Evolutionary conservation across 2,888 invertebrate species (phyloP), one percentile per base, ranked within the genome.

Genomic region (Caenorhabditis virilis): DNA sequence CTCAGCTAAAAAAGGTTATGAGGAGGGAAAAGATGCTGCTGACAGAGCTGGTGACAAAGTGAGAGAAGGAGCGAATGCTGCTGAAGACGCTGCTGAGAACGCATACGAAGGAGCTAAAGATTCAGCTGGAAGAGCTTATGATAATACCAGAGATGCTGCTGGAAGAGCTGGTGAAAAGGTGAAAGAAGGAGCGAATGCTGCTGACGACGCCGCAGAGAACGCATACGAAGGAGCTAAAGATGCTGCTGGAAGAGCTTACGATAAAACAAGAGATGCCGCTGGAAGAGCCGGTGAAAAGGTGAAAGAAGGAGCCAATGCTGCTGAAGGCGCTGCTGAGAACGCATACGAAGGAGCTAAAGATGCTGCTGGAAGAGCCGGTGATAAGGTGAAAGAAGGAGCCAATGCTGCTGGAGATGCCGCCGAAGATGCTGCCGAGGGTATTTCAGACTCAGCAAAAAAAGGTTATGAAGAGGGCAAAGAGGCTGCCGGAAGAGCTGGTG

Each of bases 251-350:
- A 20, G 36, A 23, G 36, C 48, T 2, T 48, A 25, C 26, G 35
- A 51, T n/a, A 57, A 30, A 16, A 26, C 53, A 46, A 41, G 27
- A 15, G 55, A 33, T 7, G 62, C 46, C 25, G 68, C n/a, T n/a
- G n/a, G n/a, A n/a, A n/a, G n/a, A n/a, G n/a, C n/a, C n/a, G n/a
- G n/a, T n/a, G n/a, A n/a, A n/a, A n/a, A n/a, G n/a, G n/a, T n/a
- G n/a, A n/a, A n/a, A n/a, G n/a, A 56, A 35, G 38, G 30, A n/a
- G 58, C 55, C 5, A 55, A 57, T 53, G 56, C 50, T 6, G 63
- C 46, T 22, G 57, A 52, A 53, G 63, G 56, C 18, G 36, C 23
- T 23, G 48, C 62, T 1, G 49, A 46, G n/a, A 58, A 63, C 20
- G 58, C n/a, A n/a, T n/a, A n/a, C n/a, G n/a, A n/a, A n/a, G n/a